phyloP scores from a whole-genome alignment of 2,888 invertebrate species.

The Latheticus oryzae region DNA sequence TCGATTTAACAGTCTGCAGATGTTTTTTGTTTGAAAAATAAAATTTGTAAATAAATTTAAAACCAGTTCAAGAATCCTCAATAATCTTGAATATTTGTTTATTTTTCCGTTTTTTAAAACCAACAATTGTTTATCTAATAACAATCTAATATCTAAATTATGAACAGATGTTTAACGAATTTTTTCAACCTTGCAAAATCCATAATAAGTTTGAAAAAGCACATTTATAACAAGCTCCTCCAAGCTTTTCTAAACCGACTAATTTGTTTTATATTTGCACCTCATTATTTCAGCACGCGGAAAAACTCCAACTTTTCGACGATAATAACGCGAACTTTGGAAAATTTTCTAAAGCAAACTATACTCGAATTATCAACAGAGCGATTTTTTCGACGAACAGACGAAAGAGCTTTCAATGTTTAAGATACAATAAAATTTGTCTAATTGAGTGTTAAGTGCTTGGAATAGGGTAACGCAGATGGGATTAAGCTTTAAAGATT shows the following conservation, averaged over 20 bases:
- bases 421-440: slow-evolving; percentile 32
- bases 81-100: slow-evolving; percentile 31
- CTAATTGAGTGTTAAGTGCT: slow-evolving; percentile 25
- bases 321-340: slow-evolving; percentile 30
- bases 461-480: slow-evolving; percentile 15
- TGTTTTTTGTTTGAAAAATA: slow-evolving; percentile 39
- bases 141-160: slow-evolving; percentile 29
- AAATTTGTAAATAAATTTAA: slow-evolving; percentile 36
- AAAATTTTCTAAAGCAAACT: slow-evolving; percentile 26
- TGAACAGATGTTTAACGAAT: slow-evolving; percentile 37
- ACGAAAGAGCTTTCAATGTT: slow-evolving; percentile 15
- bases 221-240: slow-evolving; percentile 28
- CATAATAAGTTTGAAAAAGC: slow-evolving; percentile 32
- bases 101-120: slow-evolving; percentile 30
- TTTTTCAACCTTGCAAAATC: slow-evolving; percentile 13
- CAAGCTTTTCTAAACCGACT: slow-evolving; percentile 17
- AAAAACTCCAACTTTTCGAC: slow-evolving; percentile 17
- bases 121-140: slow-evolving; percentile 33
- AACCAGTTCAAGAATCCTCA: slow-evolving; percentile 30
- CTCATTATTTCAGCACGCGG: slow-evolving; percentile 36
- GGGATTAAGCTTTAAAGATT: slow-evolving; percentile 17
- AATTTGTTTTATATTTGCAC: slow-evolving; percentile 40
- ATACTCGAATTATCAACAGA: slow-evolving; percentile 17
- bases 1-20: slow-evolving; percentile 33
- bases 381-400: slow-evolving; percentile 10